Evolutionary conservation across 92 coral and sea anemone genomes (phyloP), one percentile per base, ranked within the genome.

Genomic region (Anthopleura xanthogrammica): DNA sequence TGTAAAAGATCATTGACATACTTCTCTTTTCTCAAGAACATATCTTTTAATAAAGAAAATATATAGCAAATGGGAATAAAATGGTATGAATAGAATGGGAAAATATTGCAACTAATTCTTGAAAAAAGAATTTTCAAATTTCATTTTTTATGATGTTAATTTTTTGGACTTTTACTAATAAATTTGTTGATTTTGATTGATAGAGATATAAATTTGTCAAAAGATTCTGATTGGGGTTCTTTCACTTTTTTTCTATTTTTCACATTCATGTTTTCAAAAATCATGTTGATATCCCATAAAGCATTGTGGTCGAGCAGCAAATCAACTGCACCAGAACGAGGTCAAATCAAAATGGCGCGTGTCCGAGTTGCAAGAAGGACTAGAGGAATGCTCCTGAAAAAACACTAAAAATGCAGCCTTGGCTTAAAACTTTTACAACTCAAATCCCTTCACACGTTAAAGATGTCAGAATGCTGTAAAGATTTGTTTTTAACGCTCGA

Each of bases 391-490:
- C 77, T 75, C 40, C 43, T 75, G 70, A 82, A 87, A 86, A 78
- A 82, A 78, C 85, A 75, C 83, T 80, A 73, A 84, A 83, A 83
- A 93, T 89, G 88, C 93, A 80, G 77, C 56, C 76, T 60, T 60
- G 52, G 39, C 65, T 58, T 65, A 86, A 55, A 72, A 57, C 79
- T 79, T 60, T 71, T 52, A 60, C 60, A 46, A 66, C 42, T 41
- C 78, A 57, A 62, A 71, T 23, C 76, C 54, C 76, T 46, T 23
- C 50, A 78, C 62, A 90, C 36, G 77, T 84, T 52, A 76, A 92
- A 82, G 79, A 97, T 97, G 99, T 87, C 99, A 82, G 99, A 97
- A 78, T 97, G 99, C 81, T 97, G 99, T 89, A 92, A 92, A 76
- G 99, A 97, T 52, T 87, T 97, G 79, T 89, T 97, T 83, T 68